phyloP scores from a whole-genome alignment of 2,113 vertebrate genomes.

The Plecotus auritus region DNA sequence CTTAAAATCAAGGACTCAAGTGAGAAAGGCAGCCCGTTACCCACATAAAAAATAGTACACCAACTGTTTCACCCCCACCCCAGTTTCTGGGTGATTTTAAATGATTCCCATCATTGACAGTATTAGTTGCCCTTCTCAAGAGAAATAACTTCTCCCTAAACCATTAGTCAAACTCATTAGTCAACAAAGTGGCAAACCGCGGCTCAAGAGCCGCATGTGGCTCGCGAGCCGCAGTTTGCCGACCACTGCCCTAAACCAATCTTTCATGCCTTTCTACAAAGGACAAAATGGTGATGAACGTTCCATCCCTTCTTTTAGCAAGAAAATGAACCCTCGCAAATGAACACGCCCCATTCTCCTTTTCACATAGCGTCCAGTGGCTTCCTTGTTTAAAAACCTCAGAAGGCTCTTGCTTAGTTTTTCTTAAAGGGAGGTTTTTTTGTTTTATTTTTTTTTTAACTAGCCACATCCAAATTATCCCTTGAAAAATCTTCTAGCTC shows the following conservation, averaged over 20 bases:
- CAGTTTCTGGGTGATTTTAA: conserved; percentile 20
- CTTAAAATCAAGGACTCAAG: background rate
- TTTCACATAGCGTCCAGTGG: background rate
- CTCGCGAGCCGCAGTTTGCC: too few species aligned
- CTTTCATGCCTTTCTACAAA: conserved; percentile 19
- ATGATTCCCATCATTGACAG: background rate
- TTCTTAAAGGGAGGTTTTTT: background rate
- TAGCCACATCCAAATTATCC: background rate
- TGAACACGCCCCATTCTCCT: background rate
- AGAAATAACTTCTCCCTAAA: conserved; percentile 23
- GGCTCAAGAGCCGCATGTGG: too few species aligned
- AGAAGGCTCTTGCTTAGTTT: background rate
- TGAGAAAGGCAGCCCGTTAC: background rate
- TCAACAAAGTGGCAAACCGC: too few species aligned
- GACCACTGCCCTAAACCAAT: background rate
- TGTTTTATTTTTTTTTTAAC: background rate
- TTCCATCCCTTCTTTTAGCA: background rate
- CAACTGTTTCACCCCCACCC: background rate
- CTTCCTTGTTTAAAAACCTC: background rate
- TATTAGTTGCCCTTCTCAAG: background rate
- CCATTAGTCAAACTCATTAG: too few species aligned
- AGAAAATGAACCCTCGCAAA: conserved; percentile 8
- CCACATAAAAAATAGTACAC: background rate
- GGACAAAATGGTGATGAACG: background rate
- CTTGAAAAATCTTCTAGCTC: conserved; percentile 19